Conservation (phyloP, 2,888 invertebrate genomes). For the Coelinius sp. region DNA sequence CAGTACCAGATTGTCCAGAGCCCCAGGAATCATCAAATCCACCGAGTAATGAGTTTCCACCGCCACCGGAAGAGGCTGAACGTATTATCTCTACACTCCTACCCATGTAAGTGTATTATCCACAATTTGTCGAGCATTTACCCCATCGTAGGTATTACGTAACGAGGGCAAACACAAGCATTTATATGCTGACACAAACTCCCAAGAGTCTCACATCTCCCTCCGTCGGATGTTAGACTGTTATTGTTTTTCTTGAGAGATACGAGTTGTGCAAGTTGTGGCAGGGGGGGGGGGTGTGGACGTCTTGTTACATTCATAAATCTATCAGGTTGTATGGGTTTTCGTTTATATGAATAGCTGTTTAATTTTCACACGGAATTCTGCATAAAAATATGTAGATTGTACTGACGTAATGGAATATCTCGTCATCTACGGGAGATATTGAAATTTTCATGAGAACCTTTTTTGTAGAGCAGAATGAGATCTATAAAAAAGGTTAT, state of each 20-base stretch:
- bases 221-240: constrained; percentile 23
- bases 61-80: constrained; percentile 84
- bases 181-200: constrained; percentile 19
- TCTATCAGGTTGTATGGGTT: neutral
- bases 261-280: neutral
- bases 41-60: constrained; percentile 76
- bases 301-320: neutral
- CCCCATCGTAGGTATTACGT: constrained; percentile 15
- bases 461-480: too few species aligned
- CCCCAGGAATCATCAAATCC: constrained; percentile 72
- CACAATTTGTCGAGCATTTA: constrained; percentile 10
- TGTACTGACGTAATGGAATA: neutral
- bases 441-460: too few species aligned
- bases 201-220: neutral
- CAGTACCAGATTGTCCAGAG: constrained; percentile 76
- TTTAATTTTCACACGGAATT: neutral
- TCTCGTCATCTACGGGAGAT: too few species aligned
- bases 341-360: neutral
- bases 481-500: too few species aligned
- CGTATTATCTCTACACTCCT: constrained; percentile 82
- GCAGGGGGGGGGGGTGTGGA: too few species aligned
- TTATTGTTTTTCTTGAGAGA: constrained; percentile 33
- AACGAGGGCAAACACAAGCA: constrained; percentile 25
- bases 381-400: too few species aligned
- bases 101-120: constrained; percentile 76